Conservation (phyloP, 2,113 vertebrate genomes). For the Candoia aspera region DNA sequence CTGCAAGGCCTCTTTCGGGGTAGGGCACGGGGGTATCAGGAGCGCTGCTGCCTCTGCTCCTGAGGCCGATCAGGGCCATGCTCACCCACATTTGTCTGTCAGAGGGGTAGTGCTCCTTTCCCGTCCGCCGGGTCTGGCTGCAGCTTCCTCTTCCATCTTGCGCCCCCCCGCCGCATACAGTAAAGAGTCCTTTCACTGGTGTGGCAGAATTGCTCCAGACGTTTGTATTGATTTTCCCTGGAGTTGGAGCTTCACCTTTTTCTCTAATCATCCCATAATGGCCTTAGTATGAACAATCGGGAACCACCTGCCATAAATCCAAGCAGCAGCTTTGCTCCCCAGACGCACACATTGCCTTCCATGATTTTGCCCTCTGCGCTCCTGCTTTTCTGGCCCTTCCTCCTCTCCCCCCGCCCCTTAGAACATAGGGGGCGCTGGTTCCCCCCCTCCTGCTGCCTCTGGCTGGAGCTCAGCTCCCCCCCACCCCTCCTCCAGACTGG, state of each 20-base stretch:
- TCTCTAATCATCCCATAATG: slow-evolving; percentile 99
- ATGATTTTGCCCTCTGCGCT: slow-evolving; percentile 65
- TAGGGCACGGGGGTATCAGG: no score
- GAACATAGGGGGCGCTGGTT: no score
- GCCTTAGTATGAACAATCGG: slow-evolving; percentile 99
- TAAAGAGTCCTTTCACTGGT: slow-evolving; percentile 82
- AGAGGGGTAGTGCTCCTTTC: neutral
- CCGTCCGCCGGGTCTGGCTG: slow-evolving; percentile 6
- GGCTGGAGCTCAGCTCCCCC: neutral
- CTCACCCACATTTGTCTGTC: no score
- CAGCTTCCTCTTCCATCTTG: neutral
- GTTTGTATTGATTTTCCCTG: slow-evolving; percentile 98
- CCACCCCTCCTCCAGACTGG: neutral
- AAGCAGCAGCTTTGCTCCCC: slow-evolving; percentile 75
- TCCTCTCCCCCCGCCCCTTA: neutral
- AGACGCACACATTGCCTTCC: slow-evolving; percentile 40
- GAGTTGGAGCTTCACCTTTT: slow-evolving; percentile 99
- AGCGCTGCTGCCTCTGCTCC: neutral
- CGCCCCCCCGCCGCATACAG: slow-evolving; percentile 67
- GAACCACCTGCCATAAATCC: slow-evolving; percentile 99
- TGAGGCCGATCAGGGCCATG: neutral
- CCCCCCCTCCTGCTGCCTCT: neutral
- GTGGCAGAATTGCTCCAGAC: slow-evolving; percentile 98
- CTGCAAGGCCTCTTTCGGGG: no score
- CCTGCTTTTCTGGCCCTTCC: slow-evolving; percentile 64